phyloP scores from a whole-genome alignment of 2,113 vertebrate species.

The Chaetura pelagica region DNA sequence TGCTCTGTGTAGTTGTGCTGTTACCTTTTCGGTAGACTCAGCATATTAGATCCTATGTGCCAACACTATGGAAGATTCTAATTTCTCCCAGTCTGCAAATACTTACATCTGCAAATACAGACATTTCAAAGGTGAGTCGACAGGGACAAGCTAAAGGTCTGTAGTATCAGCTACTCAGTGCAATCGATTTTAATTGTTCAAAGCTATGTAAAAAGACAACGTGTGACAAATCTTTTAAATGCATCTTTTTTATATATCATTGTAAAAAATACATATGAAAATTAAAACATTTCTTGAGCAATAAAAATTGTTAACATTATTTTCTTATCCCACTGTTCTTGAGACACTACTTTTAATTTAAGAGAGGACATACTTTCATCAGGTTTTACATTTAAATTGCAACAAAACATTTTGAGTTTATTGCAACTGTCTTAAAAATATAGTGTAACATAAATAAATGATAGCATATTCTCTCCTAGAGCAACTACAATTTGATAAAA shows the following conservation, averaged over 20 bases:
- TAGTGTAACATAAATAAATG: neutral
- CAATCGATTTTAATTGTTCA: neutral
- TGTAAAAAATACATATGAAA: neutral
- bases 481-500: neutral
- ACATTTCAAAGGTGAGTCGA: neutral
- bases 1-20: neutral
- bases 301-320: neutral
- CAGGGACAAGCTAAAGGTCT: neutral
- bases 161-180: neutral
- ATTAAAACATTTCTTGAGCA: neutral
- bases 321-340: neutral
- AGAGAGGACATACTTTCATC: neutral
- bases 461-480: neutral
- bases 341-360: neutral
- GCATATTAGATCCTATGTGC: neutral
- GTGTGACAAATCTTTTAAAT: neutral
- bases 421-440: neutral
- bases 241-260: neutral
- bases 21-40: neutral
- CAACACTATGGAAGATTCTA: neutral
- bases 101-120: no score
- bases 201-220: neutral
- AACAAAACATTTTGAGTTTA: neutral
- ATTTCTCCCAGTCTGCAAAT: neutral
- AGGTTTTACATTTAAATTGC: neutral